Base-by-base conservation (phyloP, 2,888 invertebrate species). In the Peribatodes rhomboidaria region DNA sequence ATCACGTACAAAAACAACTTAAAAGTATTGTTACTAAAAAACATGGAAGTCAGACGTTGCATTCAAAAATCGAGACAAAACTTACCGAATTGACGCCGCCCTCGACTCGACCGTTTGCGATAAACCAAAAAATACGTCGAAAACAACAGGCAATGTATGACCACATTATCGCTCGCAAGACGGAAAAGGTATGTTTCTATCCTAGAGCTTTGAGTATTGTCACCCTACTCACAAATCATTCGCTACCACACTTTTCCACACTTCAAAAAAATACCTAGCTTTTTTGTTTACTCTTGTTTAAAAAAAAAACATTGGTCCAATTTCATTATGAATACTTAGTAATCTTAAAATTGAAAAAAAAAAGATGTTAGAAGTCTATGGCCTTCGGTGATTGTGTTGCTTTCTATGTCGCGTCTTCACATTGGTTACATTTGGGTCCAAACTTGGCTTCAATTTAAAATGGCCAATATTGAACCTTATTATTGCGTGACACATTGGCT, bases 91-190 rank as follows among this genome's bases (percentile, higher is more conserved):
- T 42, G 18, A 50, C 39, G 22, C 54, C 46, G 46, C 44, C 41
- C 47, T 39, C 44, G 59, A 41, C 59, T 58, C 10, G 54, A 18
- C 66, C 61, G 52, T 61, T 67, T 68, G 64, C 62, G 67, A 63
- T 57, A 52, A 20, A 52, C 27, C 56, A 56, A 65, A 65, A 50
- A 54, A 49, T 35, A 59, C 47, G 54, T 54, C 54, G 53, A 39
- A 39, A 35, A 44, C 80, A 70, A 56, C 79, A 85, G 82, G 83
- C 84, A 78, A 84, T 85, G 82, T 85, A 81, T 82, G 70, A 71
- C 71, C 58, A 64, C 58, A 59, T 55, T 55, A 47, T 31, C 58
- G 71, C 74, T 37, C 59, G 70, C 74, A 54, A 59, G 52, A 41
- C 44, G 14, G 6, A 31, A 44, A 77, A 86, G 85, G 85, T 86